Conservation (phyloP, 2,888 invertebrate species). For the Trimorus sp. region DNA sequence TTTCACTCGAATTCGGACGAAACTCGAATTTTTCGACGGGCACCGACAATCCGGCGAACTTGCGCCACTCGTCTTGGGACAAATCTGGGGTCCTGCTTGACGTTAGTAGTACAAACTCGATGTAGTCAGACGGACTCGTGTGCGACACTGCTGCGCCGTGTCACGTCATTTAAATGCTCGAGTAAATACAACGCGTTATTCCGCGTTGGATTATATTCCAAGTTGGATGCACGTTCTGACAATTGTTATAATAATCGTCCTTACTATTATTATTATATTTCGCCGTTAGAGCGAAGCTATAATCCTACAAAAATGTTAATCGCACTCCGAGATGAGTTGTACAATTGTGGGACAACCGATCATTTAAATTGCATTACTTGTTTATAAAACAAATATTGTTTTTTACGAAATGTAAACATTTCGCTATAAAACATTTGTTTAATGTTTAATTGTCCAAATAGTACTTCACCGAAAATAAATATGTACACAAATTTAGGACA, state of each 20-base stretch:
- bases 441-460: too few relatives aligned
- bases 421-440: too few relatives aligned
- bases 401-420: too few relatives aligned
- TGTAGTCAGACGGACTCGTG: constrained; percentile 40
- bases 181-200: constrained; percentile 50
- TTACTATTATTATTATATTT: constrained; percentile 21
- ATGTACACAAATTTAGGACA: too few relatives aligned
- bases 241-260: constrained; percentile 12
- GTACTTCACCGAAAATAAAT: too few relatives aligned
- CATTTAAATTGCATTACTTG: too few relatives aligned
- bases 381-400: too few relatives aligned
- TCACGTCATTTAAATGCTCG: constrained; percentile 37
- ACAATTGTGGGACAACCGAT: too few relatives aligned
- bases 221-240: constrained; percentile 16
- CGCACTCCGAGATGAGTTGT: constrained; percentile 15
- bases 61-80: neutral
- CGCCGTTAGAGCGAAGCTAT: neutral
- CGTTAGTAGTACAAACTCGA: constrained; percentile 43
- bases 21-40: too few relatives aligned
- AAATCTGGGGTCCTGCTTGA: constrained; percentile 22
- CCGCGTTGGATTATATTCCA: constrained; percentile 27
- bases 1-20: too few relatives aligned
- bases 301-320: constrained; percentile 23
- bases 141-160: constrained; percentile 5
- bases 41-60: too few relatives aligned